These are phyloP conservation scores for Pachycephala philippinensis DNA, from an alignment of 2,113 vertebrate species.

Conservation along the genomic window DNA sequence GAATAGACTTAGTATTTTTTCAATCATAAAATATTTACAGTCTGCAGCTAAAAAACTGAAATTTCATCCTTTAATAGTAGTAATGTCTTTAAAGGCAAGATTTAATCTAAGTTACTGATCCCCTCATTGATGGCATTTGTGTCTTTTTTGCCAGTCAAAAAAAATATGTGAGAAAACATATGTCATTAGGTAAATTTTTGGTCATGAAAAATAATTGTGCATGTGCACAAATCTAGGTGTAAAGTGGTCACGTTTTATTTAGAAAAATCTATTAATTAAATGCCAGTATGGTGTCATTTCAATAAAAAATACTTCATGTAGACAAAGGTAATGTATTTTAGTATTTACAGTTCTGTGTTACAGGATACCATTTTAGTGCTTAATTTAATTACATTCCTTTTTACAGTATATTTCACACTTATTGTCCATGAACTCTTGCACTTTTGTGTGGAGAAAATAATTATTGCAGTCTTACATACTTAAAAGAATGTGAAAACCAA, in stretches of 20 bases:
- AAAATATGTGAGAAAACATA: fast-evolving
- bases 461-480: not conserved
- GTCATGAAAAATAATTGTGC: not conserved
- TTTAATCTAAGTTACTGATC: not conserved
- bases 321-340: not conserved
- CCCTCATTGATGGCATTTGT: not conserved
- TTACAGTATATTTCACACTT: not conserved
- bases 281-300: fast-evolving
- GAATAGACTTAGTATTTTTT: not conserved
- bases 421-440: not conserved
- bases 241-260: not conserved
- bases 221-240: not conserved
- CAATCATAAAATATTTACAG: not conserved
- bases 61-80: not conserved
- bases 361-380: not conserved
- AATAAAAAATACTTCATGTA: not conserved
- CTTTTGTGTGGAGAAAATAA: not conserved
- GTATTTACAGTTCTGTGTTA: not conserved
- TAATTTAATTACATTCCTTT: not conserved
- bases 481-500: not conserved
- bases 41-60: not conserved
- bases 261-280: not conserved
- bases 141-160: not conserved
- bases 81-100: not conserved
- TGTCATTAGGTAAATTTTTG: not conserved